Evolutionary conservation across 64 coral and sea anemone species (phyloP), one percentile per base, ranked within the genome.

Genomic region (Anthopleura sola): DNA sequence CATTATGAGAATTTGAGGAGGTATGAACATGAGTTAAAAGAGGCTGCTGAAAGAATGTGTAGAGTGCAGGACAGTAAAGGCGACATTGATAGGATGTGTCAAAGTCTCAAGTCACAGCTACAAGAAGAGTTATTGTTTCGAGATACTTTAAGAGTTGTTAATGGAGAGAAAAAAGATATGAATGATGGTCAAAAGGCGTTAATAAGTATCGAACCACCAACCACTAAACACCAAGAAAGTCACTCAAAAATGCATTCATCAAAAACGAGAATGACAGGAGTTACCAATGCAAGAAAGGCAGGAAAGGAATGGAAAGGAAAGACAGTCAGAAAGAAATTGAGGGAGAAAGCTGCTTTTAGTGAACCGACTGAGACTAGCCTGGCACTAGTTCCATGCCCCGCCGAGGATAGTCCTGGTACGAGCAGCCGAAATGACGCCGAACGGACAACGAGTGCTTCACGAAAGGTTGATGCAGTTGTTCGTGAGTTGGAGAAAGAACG

Each of bases 401-500:
- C 31, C 66, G 66, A 71, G 26, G 66, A 71, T 6, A 13, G 14
- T 2, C 29, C 29, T 13, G 15, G 66, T 14, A 71, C 66, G 66
- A 71, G 28, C 10, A 28, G 9, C n/a, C 66, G 66, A 71, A 71
- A 34, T 71, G 66, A 71, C 29, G 29, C 26, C 66, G 66, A 71
- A 15, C 66, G 66, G 66, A 0, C 28, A 32, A 71, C 66, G 66
- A 71, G 66, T 71, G 66, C 76, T 23, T 24, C 76, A 48, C 76
- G 44, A 79, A 79, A 79, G 36, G 18, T 79, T 17, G 76, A 83
- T 20, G 8, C 24, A 10, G 82, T 97, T 51, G 53, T 89, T 64
- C 87, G 88, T 37, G 87, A 93, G 74, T 56, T 97, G 32, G 87
- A 89, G 49, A 97, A 97, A 50, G 90, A 97, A 53, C 84, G 81